A percentile compares a stretch with the other conserved stretches of the same genome.
These are phyloP conservation scores for Chionis minor DNA, from an alignment of 2,113 vertebrate species.

Conservation along the genomic window DNA sequence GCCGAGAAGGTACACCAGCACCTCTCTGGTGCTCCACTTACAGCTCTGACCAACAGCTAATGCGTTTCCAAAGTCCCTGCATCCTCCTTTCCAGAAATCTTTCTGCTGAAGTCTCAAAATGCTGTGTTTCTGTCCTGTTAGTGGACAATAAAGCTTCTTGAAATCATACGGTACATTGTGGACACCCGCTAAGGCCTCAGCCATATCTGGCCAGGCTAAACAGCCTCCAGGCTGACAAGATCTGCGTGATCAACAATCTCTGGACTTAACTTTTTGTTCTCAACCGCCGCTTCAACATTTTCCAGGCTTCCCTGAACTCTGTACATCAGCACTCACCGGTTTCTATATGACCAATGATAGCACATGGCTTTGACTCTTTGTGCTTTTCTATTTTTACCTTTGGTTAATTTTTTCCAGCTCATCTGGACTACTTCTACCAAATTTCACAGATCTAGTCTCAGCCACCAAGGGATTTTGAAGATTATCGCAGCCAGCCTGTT, in stretches of 20 bases:
- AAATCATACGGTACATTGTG: neutral
- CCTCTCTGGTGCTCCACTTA: neutral
- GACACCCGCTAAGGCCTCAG: neutral
- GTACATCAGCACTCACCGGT: neutral
- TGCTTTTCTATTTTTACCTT: neutral
- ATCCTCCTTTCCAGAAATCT: neutral
- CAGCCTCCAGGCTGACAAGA: neutral
- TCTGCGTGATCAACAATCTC: rapidly evolving
- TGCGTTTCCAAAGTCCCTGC: neutral
- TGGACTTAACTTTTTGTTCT: neutral
- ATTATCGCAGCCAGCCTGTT: neutral
- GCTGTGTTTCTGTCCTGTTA: neutral
- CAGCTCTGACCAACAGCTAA: neutral
- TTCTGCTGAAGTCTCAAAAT: neutral
- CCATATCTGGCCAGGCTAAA: neutral
- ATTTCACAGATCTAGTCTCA: neutral
- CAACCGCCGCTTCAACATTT: neutral
- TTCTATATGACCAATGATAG: neutral
- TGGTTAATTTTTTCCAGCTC: neutral
- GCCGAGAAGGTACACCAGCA: neutral
- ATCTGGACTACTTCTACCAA: neutral
- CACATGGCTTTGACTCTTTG: neutral
- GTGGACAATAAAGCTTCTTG: neutral
- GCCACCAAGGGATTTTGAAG: neutral
- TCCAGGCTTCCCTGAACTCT: neutral